A percentile compares a stretch with the other conserved stretches of the same genome.
Evolutionary conservation across 1,140 invertebrate species (phyloP).

Genomic region (Uloborus diversus): DNA sequence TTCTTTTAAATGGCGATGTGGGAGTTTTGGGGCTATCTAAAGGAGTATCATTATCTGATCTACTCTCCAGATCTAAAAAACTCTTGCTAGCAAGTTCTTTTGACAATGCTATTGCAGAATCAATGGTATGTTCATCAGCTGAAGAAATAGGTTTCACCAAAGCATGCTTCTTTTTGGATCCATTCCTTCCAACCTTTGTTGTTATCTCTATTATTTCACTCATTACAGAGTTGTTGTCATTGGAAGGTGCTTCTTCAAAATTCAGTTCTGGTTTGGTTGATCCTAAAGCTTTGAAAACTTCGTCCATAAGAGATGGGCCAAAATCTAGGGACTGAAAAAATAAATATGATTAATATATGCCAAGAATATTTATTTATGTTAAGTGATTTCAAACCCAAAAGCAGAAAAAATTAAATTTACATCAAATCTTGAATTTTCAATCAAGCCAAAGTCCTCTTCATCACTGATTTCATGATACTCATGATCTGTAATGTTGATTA

Average conservation of each 20-base stretch:
- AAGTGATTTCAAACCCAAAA: not conserved
- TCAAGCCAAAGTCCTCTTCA: slow-evolving; percentile 73
- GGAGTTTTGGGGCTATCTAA: slow-evolving; percentile 75
- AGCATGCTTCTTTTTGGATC: slow-evolving; percentile 78
- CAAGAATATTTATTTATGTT: not conserved
- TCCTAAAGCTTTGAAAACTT: slow-evolving; percentile 85
- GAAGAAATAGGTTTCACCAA: slow-evolving; percentile 91
- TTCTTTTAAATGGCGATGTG: slow-evolving; percentile 81
- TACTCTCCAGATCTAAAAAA: slow-evolving; percentile 79
- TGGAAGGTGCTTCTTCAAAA: slow-evolving; percentile 61
- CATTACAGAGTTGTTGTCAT: slow-evolving; percentile 75
- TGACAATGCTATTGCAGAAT: slow-evolving; percentile 91
- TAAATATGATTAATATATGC: not conserved
- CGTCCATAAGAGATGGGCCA: slow-evolving; percentile 90
- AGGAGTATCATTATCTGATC: slow-evolving; percentile 62
- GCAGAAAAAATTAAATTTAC: slow-evolving; percentile 60
- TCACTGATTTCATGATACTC: slow-evolving; percentile 94
- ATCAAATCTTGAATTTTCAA: slow-evolving; percentile 69
- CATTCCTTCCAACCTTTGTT: slow-evolving; percentile 58
- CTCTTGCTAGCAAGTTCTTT: slow-evolving; percentile 90
- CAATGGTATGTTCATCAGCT: slow-evolving; percentile 90
- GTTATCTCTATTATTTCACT: slow-evolving; percentile 80
- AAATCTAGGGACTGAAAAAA: slow-evolving; percentile 81
- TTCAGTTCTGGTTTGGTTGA: slow-evolving; percentile 57
- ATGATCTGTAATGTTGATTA: slow-evolving; percentile 66